Percentiles rank a stretch among this genome's conserved stretches.
These are phyloP conservation scores for Pardosa pseudoannulata DNA, from an alignment of 2,888 invertebrate genomes.

Conservation along the genomic window DNA sequence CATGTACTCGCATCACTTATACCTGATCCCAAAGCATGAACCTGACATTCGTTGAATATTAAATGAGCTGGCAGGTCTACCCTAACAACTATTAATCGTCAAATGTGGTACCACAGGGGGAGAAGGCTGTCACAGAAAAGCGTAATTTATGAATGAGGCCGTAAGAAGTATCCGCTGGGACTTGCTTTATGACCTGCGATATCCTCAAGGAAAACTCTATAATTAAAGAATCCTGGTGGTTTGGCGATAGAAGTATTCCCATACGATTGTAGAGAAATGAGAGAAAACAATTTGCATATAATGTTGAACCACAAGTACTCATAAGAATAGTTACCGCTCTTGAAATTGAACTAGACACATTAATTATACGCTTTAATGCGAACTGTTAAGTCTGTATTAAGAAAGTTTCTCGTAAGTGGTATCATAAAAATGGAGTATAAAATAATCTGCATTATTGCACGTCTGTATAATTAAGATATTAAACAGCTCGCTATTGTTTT, in stretches of 20 bases:
- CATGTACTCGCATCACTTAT: not conserved
- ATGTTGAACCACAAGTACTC: not conserved
- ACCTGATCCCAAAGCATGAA: not conserved
- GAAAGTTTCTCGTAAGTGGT: no score
- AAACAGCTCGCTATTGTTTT: no score
- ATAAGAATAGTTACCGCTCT: not conserved
- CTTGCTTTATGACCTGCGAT: slow-evolving; percentile 25
- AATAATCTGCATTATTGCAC: no score
- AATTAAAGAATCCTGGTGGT: slow-evolving; percentile 52
- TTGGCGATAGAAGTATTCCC: not conserved
- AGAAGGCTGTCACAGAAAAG: slow-evolving; percentile 29
- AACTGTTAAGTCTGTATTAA: no score
- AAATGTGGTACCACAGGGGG: slow-evolving; percentile 31
- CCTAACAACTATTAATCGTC: slow-evolving; percentile 61
- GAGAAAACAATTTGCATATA: not conserved
- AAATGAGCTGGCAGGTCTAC: slow-evolving; percentile 8
- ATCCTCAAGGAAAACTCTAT: slow-evolving; percentile 26
- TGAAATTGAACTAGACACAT: no score
- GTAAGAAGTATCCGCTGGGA: slow-evolving; percentile 23
- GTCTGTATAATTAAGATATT: no score
- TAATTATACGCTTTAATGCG: no score
- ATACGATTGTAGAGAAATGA: not conserved
- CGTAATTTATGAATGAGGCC: slow-evolving; percentile 47
- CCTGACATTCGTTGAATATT: not conserved
- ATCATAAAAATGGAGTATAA: no score